Percentiles rank a stretch among this genome's conserved stretches.
phyloP scores from a whole-genome alignment of 2,888 invertebrate genomes.

The Pristionchus japonicus region DNA sequence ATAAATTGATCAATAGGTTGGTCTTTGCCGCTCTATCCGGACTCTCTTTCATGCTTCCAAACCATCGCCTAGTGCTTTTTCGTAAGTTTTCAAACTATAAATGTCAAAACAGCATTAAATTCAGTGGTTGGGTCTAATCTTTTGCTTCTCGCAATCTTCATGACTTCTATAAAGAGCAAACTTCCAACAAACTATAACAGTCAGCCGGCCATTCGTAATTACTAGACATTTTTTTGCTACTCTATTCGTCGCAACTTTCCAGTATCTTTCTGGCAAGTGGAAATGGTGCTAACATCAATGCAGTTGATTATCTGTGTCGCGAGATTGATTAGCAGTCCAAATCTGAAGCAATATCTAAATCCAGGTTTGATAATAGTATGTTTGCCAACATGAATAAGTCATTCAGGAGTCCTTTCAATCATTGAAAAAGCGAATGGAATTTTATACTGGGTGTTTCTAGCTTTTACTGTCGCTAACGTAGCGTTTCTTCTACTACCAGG shows the following conservation, averaged over 20 bases:
- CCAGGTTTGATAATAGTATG: neutral
- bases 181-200: neutral
- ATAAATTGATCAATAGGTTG: neutral
- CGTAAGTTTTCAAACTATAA: neutral
- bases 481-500: neutral
- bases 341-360: neutral
- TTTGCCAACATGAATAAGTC: neutral
- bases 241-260: no score
- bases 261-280: neutral
- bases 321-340: neutral
- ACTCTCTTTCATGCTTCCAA: neutral
- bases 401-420: neutral
- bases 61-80: neutral
- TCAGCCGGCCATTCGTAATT: neutral
- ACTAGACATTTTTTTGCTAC: no score
- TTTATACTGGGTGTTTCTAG: neutral
- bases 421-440: neutral
- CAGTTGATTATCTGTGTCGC: neutral
- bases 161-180: neutral
- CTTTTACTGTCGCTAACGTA: neutral
- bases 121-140: neutral
- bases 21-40: neutral
- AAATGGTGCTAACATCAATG: neutral
- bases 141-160: neutral
- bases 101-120: neutral